These are phyloP conservation scores for Mycetomoellerius zeteki DNA, from an alignment of 1,140 invertebrate genomes.

Conservation along the genomic window DNA sequence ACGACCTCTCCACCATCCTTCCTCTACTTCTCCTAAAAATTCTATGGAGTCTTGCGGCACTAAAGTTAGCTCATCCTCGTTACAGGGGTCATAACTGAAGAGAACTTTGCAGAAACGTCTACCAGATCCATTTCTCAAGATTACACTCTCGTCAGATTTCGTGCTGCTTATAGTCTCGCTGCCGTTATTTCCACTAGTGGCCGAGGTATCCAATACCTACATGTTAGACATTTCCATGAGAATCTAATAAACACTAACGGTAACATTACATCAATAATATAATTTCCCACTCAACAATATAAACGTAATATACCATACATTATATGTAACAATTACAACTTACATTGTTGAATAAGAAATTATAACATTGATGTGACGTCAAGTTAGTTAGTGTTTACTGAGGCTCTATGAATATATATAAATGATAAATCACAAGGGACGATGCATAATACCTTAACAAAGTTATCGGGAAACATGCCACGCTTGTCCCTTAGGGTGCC, in stretches of 20 bases:
- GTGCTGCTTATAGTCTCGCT: conserved; percentile 51
- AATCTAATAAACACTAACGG: not conserved
- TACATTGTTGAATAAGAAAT: no score
- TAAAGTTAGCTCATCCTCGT: conserved; percentile 96
- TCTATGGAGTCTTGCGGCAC: conserved; percentile 95
- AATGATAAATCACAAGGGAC: not conserved
- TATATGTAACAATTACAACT: no score
- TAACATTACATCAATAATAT: no score
- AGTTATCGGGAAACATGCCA: conserved; percentile 99
- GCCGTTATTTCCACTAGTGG: conserved; percentile 69
- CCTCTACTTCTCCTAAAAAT: conserved; percentile 95
- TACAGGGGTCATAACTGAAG: conserved; percentile 96
- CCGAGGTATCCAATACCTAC: conserved; percentile 54
- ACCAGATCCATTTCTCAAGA: conserved; percentile 82
- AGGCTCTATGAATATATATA: not conserved
- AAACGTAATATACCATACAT: no score
- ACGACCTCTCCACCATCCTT: conserved; percentile 96
- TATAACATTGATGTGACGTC: no score
- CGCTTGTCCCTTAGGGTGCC: conserved; percentile 95
- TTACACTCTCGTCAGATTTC: conserved; percentile 80
- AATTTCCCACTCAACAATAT: no score
- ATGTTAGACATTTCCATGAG: not conserved
- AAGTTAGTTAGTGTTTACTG: no score
- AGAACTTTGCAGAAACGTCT: conserved; percentile 93
- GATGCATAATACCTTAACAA: conserved; percentile 91